Percentiles rank a stretch among this genome's conserved stretches.
phyloP scores from a whole-genome alignment of 1,140 invertebrate species.

The Bombyx mori region ASM3026992v2 NC_085121.1:9058501-9059000 shows the following conservation, averaged over 20 bases:
- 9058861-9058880: no score
- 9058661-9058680: constrained; percentile 34
- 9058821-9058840: no score
- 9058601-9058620: constrained; percentile 34
- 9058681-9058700: constrained; percentile 46
- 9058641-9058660: constrained; percentile 25
- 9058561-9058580: constrained; percentile 33
- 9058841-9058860: no score
- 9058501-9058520: constrained; percentile 46
- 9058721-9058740: constrained; percentile 43
- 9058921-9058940: no score
- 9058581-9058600: constrained; percentile 44
- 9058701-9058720: constrained; percentile 49
- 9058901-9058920: no score
- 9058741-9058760: constrained; percentile 26
- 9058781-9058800: not conserved
- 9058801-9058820: no score
- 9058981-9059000: constrained; percentile 1
- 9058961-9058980: no score
- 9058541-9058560: constrained; percentile 30
- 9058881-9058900: no score
- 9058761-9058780: constrained; percentile 28
- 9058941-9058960: no score
- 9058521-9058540: constrained; percentile 20
- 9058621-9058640: constrained; percentile 36